phyloP scores from a whole-genome alignment of 2,113 vertebrate species.

The Pterophyllum scalare region DNA sequence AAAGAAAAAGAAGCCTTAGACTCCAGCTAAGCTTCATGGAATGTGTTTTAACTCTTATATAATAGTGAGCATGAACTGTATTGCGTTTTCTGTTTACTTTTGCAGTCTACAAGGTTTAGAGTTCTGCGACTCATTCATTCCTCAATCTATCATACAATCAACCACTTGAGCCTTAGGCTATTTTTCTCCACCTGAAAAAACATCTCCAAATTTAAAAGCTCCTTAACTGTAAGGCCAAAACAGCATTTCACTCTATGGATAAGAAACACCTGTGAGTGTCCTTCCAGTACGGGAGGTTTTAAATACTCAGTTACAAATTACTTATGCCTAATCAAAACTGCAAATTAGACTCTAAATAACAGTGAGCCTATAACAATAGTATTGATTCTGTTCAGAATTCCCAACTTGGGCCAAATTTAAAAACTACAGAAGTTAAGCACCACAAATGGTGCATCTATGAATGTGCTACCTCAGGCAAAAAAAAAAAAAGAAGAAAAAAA shows the following conservation, averaged over 20 bases:
- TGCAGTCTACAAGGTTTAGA: conserved; percentile 5
- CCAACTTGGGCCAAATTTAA: neutral
- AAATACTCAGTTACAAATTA: neutral
- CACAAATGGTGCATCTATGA: neutral
- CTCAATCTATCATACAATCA: neutral
- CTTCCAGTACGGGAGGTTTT: neutral
- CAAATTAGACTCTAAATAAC: neutral
- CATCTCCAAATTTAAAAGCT: neutral
- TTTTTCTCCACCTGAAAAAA: neutral
- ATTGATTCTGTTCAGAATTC: neutral
- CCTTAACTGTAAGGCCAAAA: neutral
- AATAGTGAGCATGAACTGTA: neutral
- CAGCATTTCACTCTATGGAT: neutral
- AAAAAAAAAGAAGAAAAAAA: neutral
- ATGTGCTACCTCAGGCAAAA: neutral
- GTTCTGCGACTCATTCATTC: neutral
- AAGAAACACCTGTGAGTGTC: neutral
- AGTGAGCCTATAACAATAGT: neutral
- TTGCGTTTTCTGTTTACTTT: neutral
- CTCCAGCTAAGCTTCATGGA: neutral
- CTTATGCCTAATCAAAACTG: neutral
- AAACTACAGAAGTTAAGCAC: neutral
- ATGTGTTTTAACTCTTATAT: neutral
- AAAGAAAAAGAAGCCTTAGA: neutral
- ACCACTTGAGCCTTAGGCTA: neutral